phyloP scores from a whole-genome alignment of 2,113 vertebrate genomes.

The Dissostichus mawsoni region DNA sequence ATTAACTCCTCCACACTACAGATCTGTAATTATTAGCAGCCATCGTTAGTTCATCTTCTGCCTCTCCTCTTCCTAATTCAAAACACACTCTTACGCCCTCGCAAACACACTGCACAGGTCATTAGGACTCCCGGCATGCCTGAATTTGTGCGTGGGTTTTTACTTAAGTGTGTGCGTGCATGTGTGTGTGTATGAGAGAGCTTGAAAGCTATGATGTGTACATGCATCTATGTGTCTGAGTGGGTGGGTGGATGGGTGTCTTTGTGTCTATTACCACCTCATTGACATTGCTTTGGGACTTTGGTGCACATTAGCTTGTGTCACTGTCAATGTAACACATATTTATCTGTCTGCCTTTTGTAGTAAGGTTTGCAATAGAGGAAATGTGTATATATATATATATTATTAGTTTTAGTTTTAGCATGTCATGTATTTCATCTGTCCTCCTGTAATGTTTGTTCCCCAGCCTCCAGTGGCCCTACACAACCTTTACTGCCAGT shows the following conservation, averaged over 20 bases:
- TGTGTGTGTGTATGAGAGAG: neutral
- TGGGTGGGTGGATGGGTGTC: neutral
- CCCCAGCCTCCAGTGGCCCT: conserved; percentile 18
- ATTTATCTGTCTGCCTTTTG: conserved; percentile 5
- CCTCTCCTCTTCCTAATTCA: conserved; percentile 74
- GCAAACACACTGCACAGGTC: conserved; percentile 64
- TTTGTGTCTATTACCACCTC: conserved; percentile 30
- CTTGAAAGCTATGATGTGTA: neutral
- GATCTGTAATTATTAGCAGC: conserved; percentile 84
- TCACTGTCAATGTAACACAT: neutral
- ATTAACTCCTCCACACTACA: conserved; percentile 80
- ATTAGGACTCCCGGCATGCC: conserved; percentile 59
- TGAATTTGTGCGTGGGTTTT: conserved; percentile 11
- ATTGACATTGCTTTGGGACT: conserved; percentile 54
- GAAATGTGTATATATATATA: neutral
- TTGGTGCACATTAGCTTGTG: conserved; percentile 38
- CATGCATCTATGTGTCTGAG: conserved; percentile 20
- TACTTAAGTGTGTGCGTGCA: neutral
- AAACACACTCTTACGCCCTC: conserved; percentile 71
- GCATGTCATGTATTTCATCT: conserved; percentile 44
- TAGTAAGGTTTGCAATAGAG: neutral
- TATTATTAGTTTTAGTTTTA: neutral
- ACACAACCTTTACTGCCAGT: conserved; percentile 8
- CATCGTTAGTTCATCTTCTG: conserved; percentile 78
- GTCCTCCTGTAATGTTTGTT: conserved; percentile 32